Percentiles rank a stretch among this genome's conserved stretches.
Evolutionary conservation across 2,113 vertebrate species (phyloP).

Genomic region (Camelus dromedarius): DNA sequence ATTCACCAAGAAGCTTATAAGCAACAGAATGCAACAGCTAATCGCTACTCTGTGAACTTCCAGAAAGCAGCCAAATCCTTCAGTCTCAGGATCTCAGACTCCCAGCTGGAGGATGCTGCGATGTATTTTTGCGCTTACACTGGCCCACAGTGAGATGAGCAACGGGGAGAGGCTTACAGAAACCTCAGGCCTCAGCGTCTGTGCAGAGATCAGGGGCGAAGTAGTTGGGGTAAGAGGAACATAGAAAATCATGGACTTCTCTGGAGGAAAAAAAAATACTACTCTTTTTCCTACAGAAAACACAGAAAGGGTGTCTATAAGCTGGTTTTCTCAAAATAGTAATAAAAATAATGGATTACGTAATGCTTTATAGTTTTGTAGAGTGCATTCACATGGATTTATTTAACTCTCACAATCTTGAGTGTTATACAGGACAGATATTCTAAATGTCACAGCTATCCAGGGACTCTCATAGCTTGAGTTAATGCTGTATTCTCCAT

Average conservation of each 20-base stretch:
- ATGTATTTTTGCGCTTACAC: conserved; percentile 60
- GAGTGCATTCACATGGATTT: neutral
- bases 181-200: conserved; percentile 41
- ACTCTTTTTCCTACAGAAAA: neutral
- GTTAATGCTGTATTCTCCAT: neutral
- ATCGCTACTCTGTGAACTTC: conserved; percentile 71
- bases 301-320: neutral
- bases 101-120: conserved; percentile 18
- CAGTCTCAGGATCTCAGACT: conserved; percentile 70
- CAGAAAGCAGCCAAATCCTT: conserved; percentile 58
- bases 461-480: neutral
- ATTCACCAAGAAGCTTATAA: conserved; percentile 46
- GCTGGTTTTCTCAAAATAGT: neutral
- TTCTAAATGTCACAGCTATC: neutral
- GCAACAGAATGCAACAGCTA: neutral
- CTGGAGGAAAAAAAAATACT: neutral
- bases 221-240: neutral
- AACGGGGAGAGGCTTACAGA: neutral
- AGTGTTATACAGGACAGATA: neutral
- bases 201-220: accelerated
- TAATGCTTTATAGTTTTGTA: neutral
- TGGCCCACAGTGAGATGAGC: neutral
- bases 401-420: neutral
- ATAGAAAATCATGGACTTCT: neutral
- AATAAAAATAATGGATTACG: neutral